Evolutionary conservation across 2,797 vertebrate genomes (phyloP).

Genomic region (Holocentrus rufus): DNA sequence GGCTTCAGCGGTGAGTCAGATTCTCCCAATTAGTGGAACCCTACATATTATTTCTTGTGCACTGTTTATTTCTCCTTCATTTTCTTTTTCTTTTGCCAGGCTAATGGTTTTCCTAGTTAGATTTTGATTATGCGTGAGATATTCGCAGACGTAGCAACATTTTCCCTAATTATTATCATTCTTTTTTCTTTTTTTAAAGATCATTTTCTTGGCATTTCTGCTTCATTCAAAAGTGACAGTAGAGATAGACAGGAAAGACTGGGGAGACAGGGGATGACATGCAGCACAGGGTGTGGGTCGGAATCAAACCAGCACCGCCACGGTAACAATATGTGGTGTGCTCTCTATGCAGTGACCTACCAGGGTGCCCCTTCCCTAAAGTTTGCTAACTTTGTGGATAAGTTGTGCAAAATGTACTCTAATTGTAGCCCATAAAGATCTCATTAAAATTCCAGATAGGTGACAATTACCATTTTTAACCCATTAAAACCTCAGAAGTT

Average conservation of each 20-base stretch:
- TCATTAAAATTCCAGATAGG: conserved; percentile 21
- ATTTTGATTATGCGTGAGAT: neutral
- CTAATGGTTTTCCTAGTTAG: neutral
- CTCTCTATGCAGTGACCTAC: too few species aligned
- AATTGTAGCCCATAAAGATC: neutral
- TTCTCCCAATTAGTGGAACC: conserved; percentile 32
- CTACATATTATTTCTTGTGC: conserved; percentile 5
- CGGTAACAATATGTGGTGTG: too few species aligned
- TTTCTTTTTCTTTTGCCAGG: conserved; percentile 1
- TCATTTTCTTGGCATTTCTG: too few species aligned
- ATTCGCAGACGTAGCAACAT: conserved; percentile 1
- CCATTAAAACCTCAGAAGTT: conserved; percentile 1
- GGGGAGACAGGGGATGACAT: too few species aligned
- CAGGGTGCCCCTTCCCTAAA: too few species aligned
- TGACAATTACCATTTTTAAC: conserved; percentile 13
- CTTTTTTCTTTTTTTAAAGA: too few species aligned
- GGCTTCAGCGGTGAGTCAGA: conserved; percentile 37
- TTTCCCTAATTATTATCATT: conserved; percentile 4
- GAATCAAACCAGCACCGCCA: too few species aligned
- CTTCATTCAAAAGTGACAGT: too few species aligned
- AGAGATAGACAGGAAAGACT: too few species aligned
- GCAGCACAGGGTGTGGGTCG: too few species aligned
- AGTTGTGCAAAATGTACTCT: conserved; percentile 30
- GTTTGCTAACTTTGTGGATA: conserved; percentile 6
- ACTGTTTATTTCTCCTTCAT: neutral